Evolutionary conservation across 2,113 vertebrate species (phyloP).

Genomic region (Colaptes auratus): DNA sequence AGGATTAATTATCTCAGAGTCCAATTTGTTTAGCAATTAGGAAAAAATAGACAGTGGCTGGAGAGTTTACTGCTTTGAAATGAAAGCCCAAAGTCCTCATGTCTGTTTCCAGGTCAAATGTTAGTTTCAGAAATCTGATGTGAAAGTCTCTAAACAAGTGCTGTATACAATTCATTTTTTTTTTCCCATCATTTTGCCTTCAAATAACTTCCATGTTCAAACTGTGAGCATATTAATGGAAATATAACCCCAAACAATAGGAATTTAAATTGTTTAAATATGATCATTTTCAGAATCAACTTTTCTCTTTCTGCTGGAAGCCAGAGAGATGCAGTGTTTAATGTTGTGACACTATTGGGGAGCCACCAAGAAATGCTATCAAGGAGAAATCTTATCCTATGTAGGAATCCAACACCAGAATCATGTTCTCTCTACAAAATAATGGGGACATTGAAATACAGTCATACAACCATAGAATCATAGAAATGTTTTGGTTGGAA

Average conservation of each 20-base stretch:
- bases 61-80: conserved; percentile 14
- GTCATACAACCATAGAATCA: no score
- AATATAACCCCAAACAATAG: not conserved
- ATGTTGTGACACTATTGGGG: not conserved
- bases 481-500: no score
- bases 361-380: not conserved
- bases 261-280: not conserved
- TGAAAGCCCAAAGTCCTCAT: not conserved
- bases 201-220: not conserved
- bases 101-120: not conserved
- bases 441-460: not conserved
- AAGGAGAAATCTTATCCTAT: not conserved
- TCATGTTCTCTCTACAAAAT: not conserved
- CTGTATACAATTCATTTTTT: not conserved
- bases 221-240: not conserved
- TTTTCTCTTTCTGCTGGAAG: not conserved
- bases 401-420: not conserved
- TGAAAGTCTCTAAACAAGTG: not conserved
- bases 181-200: not conserved
- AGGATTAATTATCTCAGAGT: not conserved
- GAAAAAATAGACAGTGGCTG: conserved; percentile 2
- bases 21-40: conserved; percentile 20
- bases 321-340: no score
- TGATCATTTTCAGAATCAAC: not conserved
- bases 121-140: not conserved